Base-by-base conservation (phyloP, 2,888 invertebrate species). In the Ypsolopha sequella region DNA sequence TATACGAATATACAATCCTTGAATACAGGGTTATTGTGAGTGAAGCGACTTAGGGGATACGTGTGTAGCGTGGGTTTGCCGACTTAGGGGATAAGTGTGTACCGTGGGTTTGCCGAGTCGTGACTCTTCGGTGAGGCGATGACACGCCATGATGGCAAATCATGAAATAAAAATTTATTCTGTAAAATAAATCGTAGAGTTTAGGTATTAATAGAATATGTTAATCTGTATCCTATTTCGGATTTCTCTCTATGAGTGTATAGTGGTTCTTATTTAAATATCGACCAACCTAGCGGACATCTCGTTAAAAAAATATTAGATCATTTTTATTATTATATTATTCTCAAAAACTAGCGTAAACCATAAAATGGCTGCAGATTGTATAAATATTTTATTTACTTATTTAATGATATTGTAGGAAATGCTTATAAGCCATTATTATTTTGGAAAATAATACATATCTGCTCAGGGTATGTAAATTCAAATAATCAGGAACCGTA, bases 211-310 rank as follows among this genome's bases (percentile, higher is more conserved):
- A 81, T 80, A 81, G 79, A 84, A 80, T 79, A 81, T 82, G 82
- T 76, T 80, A 84, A 85, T 76, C 80, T 79, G 81, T 85, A 85
- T 84, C 81, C 82, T 81, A 73, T 80, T 80, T 84, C 76, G 85
- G 84, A 82, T 81, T 85, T 84, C 85, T 86, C 85, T 85, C 85
- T 85, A 85, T 84, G 80, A 84, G 79, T 84, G 82, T 85, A 85
- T 85, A 85, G 84, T 80, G 82, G 80, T 80, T 84, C 81, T 82
- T 84, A 76, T 82, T 84, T 81, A 76, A 72, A 85, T 82, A 80
- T 86, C 82, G 86, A 86, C 86, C 86, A 86, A 86, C 82, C 75
- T 86, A 85, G 85, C 76, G 76, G 79, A 82, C 77, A 74, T 84
- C 80, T 77, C 80, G 80, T 85, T 85, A 82, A 76, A 38, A 48